Base-by-base conservation (phyloP, 2,888 invertebrate genomes). In the Unio pictorum region DNA sequence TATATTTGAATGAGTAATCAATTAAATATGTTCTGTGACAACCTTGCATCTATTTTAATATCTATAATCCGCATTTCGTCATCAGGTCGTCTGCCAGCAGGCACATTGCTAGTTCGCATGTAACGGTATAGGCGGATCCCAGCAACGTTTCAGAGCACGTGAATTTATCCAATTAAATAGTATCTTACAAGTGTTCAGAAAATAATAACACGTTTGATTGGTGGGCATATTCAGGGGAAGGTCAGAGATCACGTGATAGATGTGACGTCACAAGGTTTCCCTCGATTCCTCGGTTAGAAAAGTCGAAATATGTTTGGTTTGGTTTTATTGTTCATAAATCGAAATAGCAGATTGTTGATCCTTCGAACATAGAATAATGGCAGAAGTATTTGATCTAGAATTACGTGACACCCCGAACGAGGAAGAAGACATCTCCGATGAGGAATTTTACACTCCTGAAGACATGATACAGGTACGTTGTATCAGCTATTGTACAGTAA, bases 351-450 rank as follows among this genome's bases (percentile, higher is more conserved):
- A 62, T 67, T 67, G 67, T 72, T 72, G 71, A 56, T 55, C 61
- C 64, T 66, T 20, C 71, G 75, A 68, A 73, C 79, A 70, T 81
- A 70, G 73, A 78, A 74, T 67, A 62, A 91, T 91, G 90, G 90
- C 91, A 90, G 96, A 95, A 91, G 95, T 97, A 91, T 97, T 97
- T 91, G 96, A 96, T 93, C 94, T 97, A 91, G 97, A 97, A 91
- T 92, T 97, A 89, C 94, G 94, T 88, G 91, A 90, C 69, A 85
- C 84, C 60, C 85, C 83, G 23, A 83, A 83, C 65, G 82, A 79
- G 45, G 81, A 84, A 34, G 89, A 89, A 64, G 88, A 88, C 94
- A 94, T 89, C 87, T 92, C 92, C 68, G 95, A 95, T 84, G 96
- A 97, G 90, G 97, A 97, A 92, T 94, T 94, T 90, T 94, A 96